Evolutionary conservation across 2,797 vertebrate species (phyloP), one percentile per base, ranked within the genome.

Genomic region (Gila robusta): DNA sequence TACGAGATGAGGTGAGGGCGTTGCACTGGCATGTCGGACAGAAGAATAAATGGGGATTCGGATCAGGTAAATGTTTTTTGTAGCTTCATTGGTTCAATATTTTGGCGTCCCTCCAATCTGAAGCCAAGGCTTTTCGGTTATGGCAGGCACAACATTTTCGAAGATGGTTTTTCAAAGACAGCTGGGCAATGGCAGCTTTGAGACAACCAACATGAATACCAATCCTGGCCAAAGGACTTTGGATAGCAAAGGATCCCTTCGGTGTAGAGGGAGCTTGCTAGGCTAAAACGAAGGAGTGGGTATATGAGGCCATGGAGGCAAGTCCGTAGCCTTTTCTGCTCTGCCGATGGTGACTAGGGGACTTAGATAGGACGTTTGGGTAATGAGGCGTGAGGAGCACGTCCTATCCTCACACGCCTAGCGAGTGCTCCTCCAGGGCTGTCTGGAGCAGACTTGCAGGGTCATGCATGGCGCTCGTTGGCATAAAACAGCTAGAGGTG

Each of bases 401-500:
- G 83, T 89, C 85, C 86, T 87, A 81, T 83, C 74, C 85, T 85
- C 79, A 62, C 88, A 76, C 47, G 32, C 89, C 77, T 84, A 86
- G 78, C 80, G 32, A 76, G 79, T 59, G 28, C 71, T 87, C 83
- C 87, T 90, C 52, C 79, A 86, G 90, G 87, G 79, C 69, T 76
- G 90, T 83, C 84, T 82, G 74, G 87, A 83, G 84, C 84, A 64
- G 88, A 82, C 92, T 91, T 49, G 23, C 5, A 67, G 91, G 91
- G 91, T 84, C 59, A 72, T 82, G 87, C 90, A 93, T 90, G 92
- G 92, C 84, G 87, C 89, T 87, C 69, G 26, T 91, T 88, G 90
- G 66, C 91, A 85, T 88, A 90, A 92, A 93, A 89, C 93, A 91
- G 91, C 92, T 93, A 90, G 90, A 92, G 90, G 89, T 90, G 90